Percentiles rank a stretch among this genome's conserved stretches.
phyloP scores from a whole-genome alignment of 2,888 invertebrate species.

The Encarsia formosa region DNA sequence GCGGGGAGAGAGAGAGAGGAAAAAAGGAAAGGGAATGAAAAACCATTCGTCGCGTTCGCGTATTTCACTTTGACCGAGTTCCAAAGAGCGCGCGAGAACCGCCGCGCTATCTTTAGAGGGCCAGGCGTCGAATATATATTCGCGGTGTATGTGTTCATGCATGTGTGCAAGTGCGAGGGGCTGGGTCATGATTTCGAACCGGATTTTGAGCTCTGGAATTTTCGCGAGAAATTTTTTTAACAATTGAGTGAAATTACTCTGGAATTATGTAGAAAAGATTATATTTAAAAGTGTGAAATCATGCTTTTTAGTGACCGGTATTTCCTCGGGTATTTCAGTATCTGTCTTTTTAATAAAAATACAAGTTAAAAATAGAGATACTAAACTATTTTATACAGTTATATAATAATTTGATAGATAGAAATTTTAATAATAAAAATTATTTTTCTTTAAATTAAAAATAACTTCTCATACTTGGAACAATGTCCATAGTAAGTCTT shows the following conservation, averaged over 20 bases:
- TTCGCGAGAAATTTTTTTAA: background rate
- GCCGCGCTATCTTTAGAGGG: conserved; percentile 25
- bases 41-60: too few relatives aligned
- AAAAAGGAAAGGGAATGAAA: background rate
- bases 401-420: too few relatives aligned
- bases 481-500: too few relatives aligned
- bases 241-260: background rate
- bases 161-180: background rate
- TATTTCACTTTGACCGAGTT: conserved; percentile 29
- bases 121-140: background rate
- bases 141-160: background rate
- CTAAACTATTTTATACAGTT: too few relatives aligned
- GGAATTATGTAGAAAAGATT: background rate
- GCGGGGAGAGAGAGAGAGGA: background rate
- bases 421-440: too few relatives aligned
- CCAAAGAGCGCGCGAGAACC: background rate
- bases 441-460: too few relatives aligned
- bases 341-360: too few relatives aligned
- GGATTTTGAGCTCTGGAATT: background rate
- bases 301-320: background rate
- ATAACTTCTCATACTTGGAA: too few relatives aligned
- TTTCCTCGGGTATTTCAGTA: too few relatives aligned
- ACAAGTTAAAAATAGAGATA: too few relatives aligned
- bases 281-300: background rate
- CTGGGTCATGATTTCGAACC: background rate